These are phyloP conservation scores for Panurus biarmicus DNA, from an alignment of 2,113 vertebrate species.

Conservation along the genomic window DNA sequence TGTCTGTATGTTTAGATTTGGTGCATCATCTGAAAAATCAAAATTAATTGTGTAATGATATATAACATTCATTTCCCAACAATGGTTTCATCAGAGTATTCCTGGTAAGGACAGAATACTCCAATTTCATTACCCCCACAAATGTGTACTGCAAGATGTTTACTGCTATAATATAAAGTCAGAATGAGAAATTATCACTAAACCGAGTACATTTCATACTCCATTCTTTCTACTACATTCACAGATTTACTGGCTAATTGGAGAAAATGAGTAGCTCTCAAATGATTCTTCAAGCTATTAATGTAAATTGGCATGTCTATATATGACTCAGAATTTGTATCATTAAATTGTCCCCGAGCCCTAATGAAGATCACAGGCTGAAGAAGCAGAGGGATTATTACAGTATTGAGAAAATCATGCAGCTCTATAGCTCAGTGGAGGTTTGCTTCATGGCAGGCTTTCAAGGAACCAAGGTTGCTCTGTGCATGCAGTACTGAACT, in stretches of 20 bases:
- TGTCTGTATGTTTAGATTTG: not conserved
- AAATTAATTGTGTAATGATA: conserved; percentile 12
- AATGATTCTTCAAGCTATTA: conserved; percentile 44
- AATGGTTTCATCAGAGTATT: conserved; percentile 14
- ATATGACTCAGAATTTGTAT: conserved; percentile 19
- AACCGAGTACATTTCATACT: not conserved
- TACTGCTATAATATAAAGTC: not conserved
- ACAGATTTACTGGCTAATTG: conserved; percentile 43
- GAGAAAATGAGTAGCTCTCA: conserved; percentile 48
- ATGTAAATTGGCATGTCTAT: conserved; percentile 40
- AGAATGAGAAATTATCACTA: not conserved
- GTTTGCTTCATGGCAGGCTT: not conserved
- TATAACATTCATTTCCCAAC: not conserved
- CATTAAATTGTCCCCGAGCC: not conserved
- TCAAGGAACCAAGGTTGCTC: not conserved
- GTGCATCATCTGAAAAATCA: not conserved
- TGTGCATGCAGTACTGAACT: not conserved
- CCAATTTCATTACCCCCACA: not conserved
- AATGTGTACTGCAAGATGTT: not conserved
- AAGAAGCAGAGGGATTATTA: not conserved
- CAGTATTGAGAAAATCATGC: not conserved
- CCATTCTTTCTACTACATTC: not conserved
- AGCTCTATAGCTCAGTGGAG: not conserved
- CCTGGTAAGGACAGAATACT: not conserved
- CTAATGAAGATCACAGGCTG: not conserved